A percentile compares a stretch with the other conserved stretches of the same genome.
Evolutionary conservation across 2,113 vertebrate genomes (phyloP).

Genomic region (Gnathonemus longibarbis): DNA sequence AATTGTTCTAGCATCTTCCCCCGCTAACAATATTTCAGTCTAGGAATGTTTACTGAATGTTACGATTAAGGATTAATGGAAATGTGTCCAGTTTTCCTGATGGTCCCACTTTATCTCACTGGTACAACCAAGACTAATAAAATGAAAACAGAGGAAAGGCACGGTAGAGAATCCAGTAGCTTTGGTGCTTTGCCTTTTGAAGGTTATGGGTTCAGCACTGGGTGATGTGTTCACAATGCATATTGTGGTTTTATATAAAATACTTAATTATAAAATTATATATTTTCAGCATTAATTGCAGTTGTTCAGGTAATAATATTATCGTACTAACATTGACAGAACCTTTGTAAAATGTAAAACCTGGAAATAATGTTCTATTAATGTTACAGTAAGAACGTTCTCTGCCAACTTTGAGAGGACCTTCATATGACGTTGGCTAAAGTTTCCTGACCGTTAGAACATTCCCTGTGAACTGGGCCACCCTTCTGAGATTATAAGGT

Average conservation of each 20-base stretch:
- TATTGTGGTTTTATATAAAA: background rate
- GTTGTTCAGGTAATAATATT: background rate
- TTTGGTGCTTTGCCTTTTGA: background rate
- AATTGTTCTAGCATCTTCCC: background rate
- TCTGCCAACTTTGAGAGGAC: background rate
- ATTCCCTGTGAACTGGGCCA: background rate
- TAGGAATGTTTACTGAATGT: background rate
- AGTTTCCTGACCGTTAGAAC: background rate
- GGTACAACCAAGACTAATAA: background rate
- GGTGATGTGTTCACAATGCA: background rate
- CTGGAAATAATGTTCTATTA: background rate
- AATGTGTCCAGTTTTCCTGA: background rate
- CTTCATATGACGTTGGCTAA: background rate
- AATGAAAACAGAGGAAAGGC: background rate
- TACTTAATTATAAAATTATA: background rate
- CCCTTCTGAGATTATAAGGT: background rate
- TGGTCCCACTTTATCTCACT: background rate
- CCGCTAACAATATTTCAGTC: background rate
- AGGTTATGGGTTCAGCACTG: background rate
- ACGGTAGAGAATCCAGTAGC: background rate
- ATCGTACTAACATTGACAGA: background rate
- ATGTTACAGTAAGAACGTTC: background rate
- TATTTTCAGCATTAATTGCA: background rate
- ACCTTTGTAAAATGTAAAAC: background rate
- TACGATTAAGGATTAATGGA: background rate